Evolutionary conservation across 2,888 invertebrate species (phyloP), one percentile per base, ranked within the genome.

Genomic region (Diarsia mendica): DNA sequence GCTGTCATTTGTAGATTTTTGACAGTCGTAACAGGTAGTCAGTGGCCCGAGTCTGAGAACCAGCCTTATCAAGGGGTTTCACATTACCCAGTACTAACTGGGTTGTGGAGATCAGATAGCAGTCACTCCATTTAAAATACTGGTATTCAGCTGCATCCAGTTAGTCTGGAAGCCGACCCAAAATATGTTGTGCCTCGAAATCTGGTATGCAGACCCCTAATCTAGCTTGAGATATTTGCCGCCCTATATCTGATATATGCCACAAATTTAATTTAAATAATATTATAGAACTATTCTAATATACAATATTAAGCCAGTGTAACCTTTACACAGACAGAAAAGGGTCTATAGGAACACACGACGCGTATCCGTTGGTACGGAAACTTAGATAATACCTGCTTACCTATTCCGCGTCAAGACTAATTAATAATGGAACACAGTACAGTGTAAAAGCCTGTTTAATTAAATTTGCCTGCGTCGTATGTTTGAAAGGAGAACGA

Each of bases 401-500:
- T 84, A 81, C 86, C 87, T 88, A 89, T 88, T 89, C 87, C 83
- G 81, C 87, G 89, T 89, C 87, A 82, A 88, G 87, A 89, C 87
- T 91, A 91, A 92, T 93, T 93, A 93, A 93, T 93, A 92, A 92
- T 90, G 90, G 90, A 91, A 89, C 90, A 88, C 89, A 90, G 86
- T 90, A 86, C 85, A 85, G 91, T 90, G 93, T 93, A 90, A 92
- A 93, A 93, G 93, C 94, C 86, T 92, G 91, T 93, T 93, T 94
- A 94, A 94, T 95, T 94, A 93, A 94, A 94, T 95, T 94, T 92
- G 93, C 92, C 91, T 92, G 85, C 92, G 92, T 92, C 91, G 89
- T 90, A 82, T 92, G 90, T 93, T 93, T 93, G 92, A 94, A 93
- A 92, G 92, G 92, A 90, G 86, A 76, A 86, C 93, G 94, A 95